These are phyloP conservation scores for Cydia splendana DNA, from an alignment of 1,140 invertebrate species.

Conservation along the genomic window DNA sequence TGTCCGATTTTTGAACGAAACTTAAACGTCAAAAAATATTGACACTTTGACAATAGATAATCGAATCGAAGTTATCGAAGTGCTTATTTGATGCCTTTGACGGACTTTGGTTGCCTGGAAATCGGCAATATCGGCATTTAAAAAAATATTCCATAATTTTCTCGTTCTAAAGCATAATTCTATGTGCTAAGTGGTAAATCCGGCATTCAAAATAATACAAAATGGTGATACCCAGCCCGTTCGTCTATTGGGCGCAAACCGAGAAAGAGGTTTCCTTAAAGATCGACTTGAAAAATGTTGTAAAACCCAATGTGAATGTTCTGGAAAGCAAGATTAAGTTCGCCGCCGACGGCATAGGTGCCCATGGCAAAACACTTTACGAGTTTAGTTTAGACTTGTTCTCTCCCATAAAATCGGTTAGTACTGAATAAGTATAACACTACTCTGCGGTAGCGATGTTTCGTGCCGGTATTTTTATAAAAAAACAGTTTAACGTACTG, in stretches of 20 bases:
- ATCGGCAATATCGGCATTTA: neutral
- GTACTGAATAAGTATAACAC: conserved; percentile 68
- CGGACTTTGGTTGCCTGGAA: neutral
- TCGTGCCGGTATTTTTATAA: neutral
- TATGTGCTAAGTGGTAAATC: neutral
- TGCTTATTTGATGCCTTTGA: neutral
- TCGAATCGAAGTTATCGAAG: conserved; percentile 4
- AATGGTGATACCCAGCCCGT: conserved; percentile 84
- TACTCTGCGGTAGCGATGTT: neutral
- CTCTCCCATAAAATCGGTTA: conserved; percentile 83
- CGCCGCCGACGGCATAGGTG: conserved; percentile 84
- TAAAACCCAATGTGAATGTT: conserved; percentile 82
- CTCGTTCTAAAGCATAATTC: neutral
- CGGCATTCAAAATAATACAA: too few relatives aligned
- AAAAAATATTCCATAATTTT: neutral
- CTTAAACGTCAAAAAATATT: neutral
- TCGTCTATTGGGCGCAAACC: conserved; percentile 96
- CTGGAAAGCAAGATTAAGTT: conserved; percentile 82
- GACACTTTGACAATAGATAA: conserved; percentile 21
- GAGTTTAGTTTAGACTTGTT: conserved; percentile 87
- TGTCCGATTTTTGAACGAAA: conserved; percentile 4
- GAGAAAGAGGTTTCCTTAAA: conserved; percentile 87
- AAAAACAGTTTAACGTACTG: neutral
- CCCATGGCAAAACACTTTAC: conserved; percentile 85
- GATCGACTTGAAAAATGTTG: conserved; percentile 91